Evolutionary conservation across 92 coral and sea anemone genomes (phyloP), one percentile per base, ranked within the genome.

Genomic region (Galaxea fascicularis): DNA sequence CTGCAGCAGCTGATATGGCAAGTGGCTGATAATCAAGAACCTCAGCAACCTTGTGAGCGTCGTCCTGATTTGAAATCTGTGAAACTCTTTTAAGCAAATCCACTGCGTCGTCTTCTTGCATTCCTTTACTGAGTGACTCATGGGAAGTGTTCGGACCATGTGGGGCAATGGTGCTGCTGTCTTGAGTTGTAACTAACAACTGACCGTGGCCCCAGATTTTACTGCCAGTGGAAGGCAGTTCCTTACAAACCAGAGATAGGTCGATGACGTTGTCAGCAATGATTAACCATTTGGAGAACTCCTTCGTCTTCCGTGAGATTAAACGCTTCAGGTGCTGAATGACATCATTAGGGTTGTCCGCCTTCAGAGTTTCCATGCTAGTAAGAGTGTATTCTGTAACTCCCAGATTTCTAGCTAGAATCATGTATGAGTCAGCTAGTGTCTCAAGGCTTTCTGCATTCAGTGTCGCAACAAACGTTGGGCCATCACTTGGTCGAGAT

Each of bases 1-100:
- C 0, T 30, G 90, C 85, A 60, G 86, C 90, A 65, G 85, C 79
- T 18, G 65, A 45, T 29, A 87, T 46, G 44, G 90, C 76, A 39
- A 87, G 76, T 11, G 90, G 90, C 51, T 87, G 81, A 49, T 78
- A 87, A 24, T 87, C 81, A 0, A 87, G 82, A 29, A 64, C 30
- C 54, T 87, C 82, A 1, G 77, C 90, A 27, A 87, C 82, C 65
- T 52, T 72, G 26, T 77, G 46, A 58, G 20, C 60, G 18, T 26
- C 12, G 10, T 86, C 41, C 28, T 24, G 15, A n/a, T 59, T 71
- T 14, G 24, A 8, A 30, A 87, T 56, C 29, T 57, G 49, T 18
- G 90, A 79, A 3, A 86, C 79, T 65, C 28, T 53, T 20, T 56
- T 51, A 74, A 87, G 74, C 59, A 87, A 67, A 8, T 67, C 60